Percentiles rank a stretch among this genome's conserved stretches.
Evolutionary conservation across 2,113 vertebrate species (phyloP).

Genomic region (Trinectes maculatus): DNA sequence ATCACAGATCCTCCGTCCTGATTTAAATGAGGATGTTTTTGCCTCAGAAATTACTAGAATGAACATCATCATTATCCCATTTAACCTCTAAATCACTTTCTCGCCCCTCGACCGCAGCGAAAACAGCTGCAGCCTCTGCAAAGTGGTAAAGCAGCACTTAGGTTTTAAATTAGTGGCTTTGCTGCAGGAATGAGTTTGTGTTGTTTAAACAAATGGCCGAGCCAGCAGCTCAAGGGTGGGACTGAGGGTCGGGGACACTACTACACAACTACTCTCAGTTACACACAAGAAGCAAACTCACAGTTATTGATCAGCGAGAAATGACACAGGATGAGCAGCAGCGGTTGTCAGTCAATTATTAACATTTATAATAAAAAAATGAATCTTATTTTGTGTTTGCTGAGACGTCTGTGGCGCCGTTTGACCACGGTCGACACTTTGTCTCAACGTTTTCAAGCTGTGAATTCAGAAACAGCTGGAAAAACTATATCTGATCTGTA

Average conservation of each 20-base stretch:
- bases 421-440: slow-evolving; percentile 24
- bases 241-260: slow-evolving; percentile 3
- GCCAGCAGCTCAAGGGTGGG: slow-evolving; percentile 27
- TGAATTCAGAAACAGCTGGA: too few species aligned
- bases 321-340: not conserved
- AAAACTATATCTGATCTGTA: too few species aligned
- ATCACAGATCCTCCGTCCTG: slow-evolving; percentile 58
- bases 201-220: slow-evolving; percentile 50
- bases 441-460: slow-evolving; percentile 19
- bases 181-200: slow-evolving; percentile 43
- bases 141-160: slow-evolving; percentile 50
- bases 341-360: not conserved
- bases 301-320: slow-evolving; percentile 3
- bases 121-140: slow-evolving; percentile 65
- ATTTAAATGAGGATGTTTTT: slow-evolving; percentile 70
- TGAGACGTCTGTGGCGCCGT: not conserved
- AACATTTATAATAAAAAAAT: too few species aligned
- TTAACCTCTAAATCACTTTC: slow-evolving; percentile 71
- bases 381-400: not conserved
- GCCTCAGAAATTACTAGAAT: slow-evolving; percentile 58
- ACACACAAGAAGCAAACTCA: not conserved
- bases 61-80: slow-evolving; percentile 69
- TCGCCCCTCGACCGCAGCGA: slow-evolving; percentile 54
- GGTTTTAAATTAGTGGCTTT: slow-evolving; percentile 60
- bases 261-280: not conserved